These are phyloP conservation scores for Gastrophysa polygoni DNA, from an alignment of 2,888 invertebrate species.

Conservation along the genomic window DNA sequence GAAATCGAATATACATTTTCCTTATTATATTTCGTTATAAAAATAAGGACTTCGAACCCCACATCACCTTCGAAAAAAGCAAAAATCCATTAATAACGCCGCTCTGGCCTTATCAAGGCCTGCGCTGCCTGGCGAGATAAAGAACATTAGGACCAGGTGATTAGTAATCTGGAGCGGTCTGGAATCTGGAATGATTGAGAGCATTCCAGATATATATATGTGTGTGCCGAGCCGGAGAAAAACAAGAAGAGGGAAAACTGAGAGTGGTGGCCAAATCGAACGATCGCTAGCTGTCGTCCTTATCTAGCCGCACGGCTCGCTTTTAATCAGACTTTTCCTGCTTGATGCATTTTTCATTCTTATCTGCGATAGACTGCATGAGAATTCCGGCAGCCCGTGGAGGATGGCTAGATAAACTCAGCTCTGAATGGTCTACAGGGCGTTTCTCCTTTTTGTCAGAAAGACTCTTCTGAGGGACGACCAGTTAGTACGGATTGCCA, in stretches of 20 bases:
- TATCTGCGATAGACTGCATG: neutral
- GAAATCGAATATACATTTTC: no score
- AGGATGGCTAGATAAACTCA: no score
- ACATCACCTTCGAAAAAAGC: neutral
- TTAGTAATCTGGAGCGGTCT: neutral
- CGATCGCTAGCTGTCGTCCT: neutral
- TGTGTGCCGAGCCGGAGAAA: neutral
- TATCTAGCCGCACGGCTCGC: neutral
- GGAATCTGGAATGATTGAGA: slow-evolving; percentile 1
- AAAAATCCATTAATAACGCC: neutral
- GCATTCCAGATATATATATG: neutral
- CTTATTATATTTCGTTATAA: no score
- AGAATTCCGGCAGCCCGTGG: neutral
- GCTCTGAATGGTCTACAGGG: neutral
- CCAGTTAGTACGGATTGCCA: no score
- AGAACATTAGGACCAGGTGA: neutral
- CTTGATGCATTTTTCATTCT: neutral
- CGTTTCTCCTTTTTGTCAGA: no score
- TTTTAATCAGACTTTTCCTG: neutral
- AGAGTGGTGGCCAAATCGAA: neutral
- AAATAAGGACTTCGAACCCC: no score
- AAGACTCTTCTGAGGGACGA: no score
- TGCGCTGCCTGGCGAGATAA: neutral
- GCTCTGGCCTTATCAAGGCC: neutral
- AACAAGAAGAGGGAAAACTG: neutral